These are phyloP conservation scores for Thomomys bottae DNA, from an alignment of 2,113 vertebrate genomes.

Conservation along the genomic window DNA sequence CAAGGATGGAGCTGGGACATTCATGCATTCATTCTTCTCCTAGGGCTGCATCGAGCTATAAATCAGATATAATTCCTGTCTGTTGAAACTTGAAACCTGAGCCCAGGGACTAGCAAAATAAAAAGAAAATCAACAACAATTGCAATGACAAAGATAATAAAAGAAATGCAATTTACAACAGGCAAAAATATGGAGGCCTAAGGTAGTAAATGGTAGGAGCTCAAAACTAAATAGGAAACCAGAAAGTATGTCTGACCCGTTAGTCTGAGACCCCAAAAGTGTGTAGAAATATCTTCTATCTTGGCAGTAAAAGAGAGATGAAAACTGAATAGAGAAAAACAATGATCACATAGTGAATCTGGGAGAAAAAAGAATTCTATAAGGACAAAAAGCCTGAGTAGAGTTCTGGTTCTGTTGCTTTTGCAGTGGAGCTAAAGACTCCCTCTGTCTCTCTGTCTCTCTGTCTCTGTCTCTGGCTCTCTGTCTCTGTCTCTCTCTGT, in stretches of 20 bases:
- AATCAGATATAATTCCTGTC: background rate
- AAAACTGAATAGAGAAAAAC: background rate
- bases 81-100: background rate
- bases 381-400: background rate
- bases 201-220: accelerated
- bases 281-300: background rate
- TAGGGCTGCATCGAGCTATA: background rate
- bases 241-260: background rate
- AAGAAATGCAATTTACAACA: background rate
- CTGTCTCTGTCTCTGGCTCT: accelerated
- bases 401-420: background rate
- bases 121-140: background rate
- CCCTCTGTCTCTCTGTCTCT: too few species aligned
- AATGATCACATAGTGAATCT: background rate
- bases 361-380: background rate
- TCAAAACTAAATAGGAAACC: background rate
- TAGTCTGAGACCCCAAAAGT: background rate
- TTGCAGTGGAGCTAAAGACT: background rate
- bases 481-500: accelerated
- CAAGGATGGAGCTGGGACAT: background rate
- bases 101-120: background rate
- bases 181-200: too few species aligned
- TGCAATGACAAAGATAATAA: background rate
- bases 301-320: background rate
- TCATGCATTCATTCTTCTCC: background rate